Percentiles rank a stretch among this genome's conserved stretches.
Conservation (phyloP, 2,888 invertebrate species). For the Cartodere bifasciata region DNA sequence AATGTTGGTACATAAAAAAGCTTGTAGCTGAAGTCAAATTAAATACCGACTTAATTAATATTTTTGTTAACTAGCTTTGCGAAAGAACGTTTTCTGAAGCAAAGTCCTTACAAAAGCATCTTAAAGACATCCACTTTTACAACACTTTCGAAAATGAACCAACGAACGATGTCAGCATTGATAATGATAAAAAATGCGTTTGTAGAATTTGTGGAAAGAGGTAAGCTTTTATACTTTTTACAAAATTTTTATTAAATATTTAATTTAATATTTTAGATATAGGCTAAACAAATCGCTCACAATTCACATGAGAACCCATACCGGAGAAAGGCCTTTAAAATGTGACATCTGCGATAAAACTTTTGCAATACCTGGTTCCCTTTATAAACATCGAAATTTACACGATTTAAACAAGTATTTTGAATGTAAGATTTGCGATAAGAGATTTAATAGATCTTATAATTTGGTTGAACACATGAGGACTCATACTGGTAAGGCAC, state of each 20-base stretch:
- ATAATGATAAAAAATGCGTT: constrained; percentile 25
- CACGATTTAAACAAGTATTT: constrained; percentile 28
- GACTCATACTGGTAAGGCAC: constrained; percentile 26
- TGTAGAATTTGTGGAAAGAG: constrained; percentile 32
- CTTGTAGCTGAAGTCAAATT: no score
- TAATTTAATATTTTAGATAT: constrained; percentile 21
- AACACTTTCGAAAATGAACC: constrained; percentile 12
- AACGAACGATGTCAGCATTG: constrained; percentile 16
- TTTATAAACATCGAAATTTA: constrained; percentile 29
- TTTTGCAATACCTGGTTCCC: constrained; percentile 30
- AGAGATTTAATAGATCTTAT: constrained; percentile 29
- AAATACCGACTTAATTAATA: no score
- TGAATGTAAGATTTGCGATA: constrained; percentile 29
- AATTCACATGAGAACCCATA: constrained; percentile 31
- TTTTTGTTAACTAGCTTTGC: constrained; percentile 27
- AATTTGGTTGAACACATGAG: constrained; percentile 29
- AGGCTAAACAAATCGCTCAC: constrained; percentile 28
- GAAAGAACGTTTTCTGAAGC: constrained; percentile 25
- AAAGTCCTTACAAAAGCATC: constrained; percentile 26
- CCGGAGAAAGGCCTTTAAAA: constrained; percentile 30
- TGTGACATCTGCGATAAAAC: constrained; percentile 31
- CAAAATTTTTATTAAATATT: constrained; percentile 3
- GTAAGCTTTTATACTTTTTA: constrained; percentile 14
- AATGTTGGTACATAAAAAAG: no score
- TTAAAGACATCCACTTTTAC: constrained; percentile 25